phyloP scores from a whole-genome alignment of 2,113 vertebrate genomes.

The Mustela lutreola region DNA sequence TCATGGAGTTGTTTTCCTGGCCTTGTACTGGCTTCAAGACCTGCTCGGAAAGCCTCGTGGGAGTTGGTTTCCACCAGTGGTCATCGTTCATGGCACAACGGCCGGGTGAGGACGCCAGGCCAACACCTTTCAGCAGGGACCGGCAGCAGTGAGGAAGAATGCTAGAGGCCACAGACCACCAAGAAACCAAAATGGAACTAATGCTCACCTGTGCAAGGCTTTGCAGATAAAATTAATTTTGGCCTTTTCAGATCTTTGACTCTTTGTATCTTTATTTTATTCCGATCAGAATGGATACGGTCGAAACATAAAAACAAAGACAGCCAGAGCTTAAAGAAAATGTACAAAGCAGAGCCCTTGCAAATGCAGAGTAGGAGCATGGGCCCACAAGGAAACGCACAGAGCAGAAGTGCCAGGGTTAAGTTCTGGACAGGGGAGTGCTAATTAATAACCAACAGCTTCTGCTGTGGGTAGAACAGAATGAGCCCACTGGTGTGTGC shows the following conservation, averaged over 20 bases:
- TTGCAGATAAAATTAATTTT: neutral
- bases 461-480: rapidly evolving
- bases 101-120: neutral
- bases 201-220: neutral
- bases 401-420: neutral
- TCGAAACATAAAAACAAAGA: neutral
- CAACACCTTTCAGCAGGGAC: neutral
- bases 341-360: neutral
- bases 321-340: neutral
- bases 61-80: neutral
- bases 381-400: rapidly evolving
- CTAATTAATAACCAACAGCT: rapidly evolving
- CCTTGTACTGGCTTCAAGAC: neutral
- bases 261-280: neutral
- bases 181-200: neutral
- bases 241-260: neutral
- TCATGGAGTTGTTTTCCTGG: neutral
- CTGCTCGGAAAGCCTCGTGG: neutral
- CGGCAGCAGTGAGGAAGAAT: rapidly evolving
- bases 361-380: rapidly evolving
- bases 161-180: neutral
- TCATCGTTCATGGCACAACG: rapidly evolving
- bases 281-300: neutral
- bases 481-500: neutral
- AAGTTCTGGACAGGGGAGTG: rapidly evolving